phyloP scores from a whole-genome alignment of 2,113 vertebrate species.

The Gallinago media region DNA sequence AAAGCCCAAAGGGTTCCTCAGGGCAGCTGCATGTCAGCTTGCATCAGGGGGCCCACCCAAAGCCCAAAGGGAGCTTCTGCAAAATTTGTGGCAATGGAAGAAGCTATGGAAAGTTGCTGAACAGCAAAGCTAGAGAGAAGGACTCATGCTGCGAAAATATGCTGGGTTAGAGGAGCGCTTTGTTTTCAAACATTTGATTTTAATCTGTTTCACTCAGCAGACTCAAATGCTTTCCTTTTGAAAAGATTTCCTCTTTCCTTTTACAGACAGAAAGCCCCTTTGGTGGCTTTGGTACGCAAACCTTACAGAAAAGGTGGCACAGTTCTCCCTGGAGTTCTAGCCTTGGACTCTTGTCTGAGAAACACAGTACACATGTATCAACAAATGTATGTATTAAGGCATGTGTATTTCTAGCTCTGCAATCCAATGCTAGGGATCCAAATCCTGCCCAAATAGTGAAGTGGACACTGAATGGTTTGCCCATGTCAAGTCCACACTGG shows the following conservation, averaged over 20 bases:
- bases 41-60: neutral
- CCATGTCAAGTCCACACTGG: neutral
- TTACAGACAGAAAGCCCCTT: neutral
- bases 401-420: neutral
- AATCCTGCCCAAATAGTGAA: neutral
- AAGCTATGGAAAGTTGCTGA: neutral
- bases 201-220: neutral
- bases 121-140: neutral
- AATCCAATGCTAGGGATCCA: neutral
- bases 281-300: neutral
- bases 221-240: neutral
- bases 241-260: neutral
- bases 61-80: neutral
- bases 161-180: neutral
- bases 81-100: neutral
- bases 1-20: neutral
- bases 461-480: rapidly evolving
- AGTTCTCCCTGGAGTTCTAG: neutral
- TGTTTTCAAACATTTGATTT: neutral
- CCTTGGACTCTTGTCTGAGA: neutral
- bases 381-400: rapidly evolving
- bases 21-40: neutral
- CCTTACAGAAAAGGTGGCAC: neutral
- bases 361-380: rapidly evolving
- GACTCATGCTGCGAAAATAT: neutral